Base-by-base conservation (phyloP, 2,113 vertebrate genomes). In the Silurus glanis region DNA sequence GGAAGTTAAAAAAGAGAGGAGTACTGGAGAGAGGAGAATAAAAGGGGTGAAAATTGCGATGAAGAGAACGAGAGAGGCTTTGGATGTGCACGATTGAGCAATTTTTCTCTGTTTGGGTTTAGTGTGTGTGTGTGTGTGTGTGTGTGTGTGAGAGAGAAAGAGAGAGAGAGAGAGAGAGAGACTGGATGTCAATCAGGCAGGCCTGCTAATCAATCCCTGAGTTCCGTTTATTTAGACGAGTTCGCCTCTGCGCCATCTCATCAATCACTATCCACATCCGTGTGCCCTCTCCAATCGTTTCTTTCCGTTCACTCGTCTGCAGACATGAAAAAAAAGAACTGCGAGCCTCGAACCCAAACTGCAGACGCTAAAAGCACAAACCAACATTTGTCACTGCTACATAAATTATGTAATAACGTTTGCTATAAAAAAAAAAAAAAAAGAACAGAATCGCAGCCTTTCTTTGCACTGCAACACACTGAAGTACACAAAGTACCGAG, bases 331-430 rank as follows among this genome's bases (percentile, higher is more conserved):
- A 55, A 55, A 83, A 56, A 25, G 25, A n/a, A 59, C 55, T 28
- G 7, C 8, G 14, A 6, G 53, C 49, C 10, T 76, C 74, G 49
- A 55, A 25, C 49, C 74, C 10, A 79, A 79, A 58, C 13, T 10
- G 17, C 78, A 80, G 55, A 80, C n/a, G 45, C 78, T 45, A 58
- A 37, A 56, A 58, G 25, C 56, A 16, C 56, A 62, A 62, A 51
- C 56, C 16, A 79, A 79, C 75, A 45, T 80, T 80, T 80, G 28
- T 45, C 78, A 37, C 0, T 59, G 76, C 25, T 80, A 37, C 21
- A 80, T 61, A 80, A 80, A 80, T 80, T 59, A 80, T 80, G 78
- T 23, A 45, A 59, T 80, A 80, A 80, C 23, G 56, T 12, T 37
- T 19, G 37, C 55, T 21, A 59, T 80, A 37, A 80, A 80, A 59